Evolutionary conservation across 2,113 vertebrate genomes (phyloP).

Genomic region (Alosa alosa): DNA sequence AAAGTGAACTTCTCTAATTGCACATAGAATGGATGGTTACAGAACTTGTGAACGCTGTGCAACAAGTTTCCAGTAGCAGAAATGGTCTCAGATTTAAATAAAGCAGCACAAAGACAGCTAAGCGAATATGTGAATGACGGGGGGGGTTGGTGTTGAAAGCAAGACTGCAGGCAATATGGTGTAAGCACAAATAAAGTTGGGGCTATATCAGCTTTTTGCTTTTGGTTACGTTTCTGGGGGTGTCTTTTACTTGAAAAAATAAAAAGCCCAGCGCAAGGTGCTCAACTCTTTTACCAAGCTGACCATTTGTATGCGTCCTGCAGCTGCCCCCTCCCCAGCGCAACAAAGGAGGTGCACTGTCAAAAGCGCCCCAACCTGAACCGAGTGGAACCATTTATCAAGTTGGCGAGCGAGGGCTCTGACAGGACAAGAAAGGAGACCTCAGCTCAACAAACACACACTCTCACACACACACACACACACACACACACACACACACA

Average conservation of each 20-base stretch:
- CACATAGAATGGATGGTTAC: not conserved
- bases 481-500: not conserved
- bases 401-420: not conserved
- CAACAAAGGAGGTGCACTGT: not conserved
- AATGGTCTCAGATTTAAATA: not conserved
- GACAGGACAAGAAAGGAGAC: conserved; percentile 10
- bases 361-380: conserved; percentile 24
- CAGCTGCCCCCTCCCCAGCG: not conserved
- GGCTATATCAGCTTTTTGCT: not conserved
- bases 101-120: not conserved
- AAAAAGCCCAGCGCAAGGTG: not conserved
- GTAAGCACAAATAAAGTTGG: not conserved
- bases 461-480: conserved; percentile 18
- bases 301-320: not conserved
- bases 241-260: not conserved
- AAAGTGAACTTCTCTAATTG: not conserved
- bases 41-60: not conserved
- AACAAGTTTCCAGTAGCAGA: not conserved
- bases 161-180: not conserved
- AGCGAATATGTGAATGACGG: not conserved
- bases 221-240: not conserved
- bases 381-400: conserved; percentile 14
- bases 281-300: conserved; percentile 8
- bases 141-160: not conserved
- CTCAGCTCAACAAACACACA: not conserved